Percentiles rank a stretch among this genome's conserved stretches.
Conservation (phyloP, 2,113 vertebrate species). For the Nipponia nippon region DNA sequence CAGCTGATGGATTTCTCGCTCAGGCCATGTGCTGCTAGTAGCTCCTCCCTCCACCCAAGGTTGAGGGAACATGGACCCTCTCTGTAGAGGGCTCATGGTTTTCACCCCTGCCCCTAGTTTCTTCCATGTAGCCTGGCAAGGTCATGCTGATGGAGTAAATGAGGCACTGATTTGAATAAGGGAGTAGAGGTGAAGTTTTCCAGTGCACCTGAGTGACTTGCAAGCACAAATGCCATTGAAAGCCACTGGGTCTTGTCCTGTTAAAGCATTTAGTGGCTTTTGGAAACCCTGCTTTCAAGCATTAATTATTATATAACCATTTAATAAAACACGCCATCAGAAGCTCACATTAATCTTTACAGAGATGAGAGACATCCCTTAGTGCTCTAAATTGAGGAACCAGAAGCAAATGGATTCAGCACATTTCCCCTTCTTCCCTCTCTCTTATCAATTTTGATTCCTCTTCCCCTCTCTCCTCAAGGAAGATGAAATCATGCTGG, state of each 20-base stretch:
- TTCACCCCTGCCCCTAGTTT: not conserved
- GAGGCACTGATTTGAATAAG: constrained; percentile 40
- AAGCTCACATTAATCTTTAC: constrained; percentile 28
- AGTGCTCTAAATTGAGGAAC: not conserved
- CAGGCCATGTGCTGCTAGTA: not conserved
- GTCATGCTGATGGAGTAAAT: not conserved
- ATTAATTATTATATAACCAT: constrained; percentile 22
- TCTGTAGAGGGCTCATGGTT: not conserved
- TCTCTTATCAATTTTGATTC: not conserved
- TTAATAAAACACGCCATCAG: constrained; percentile 30
- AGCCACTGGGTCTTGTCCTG: not conserved
- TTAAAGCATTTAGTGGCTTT: constrained; percentile 32
- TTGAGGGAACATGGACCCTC: not conserved
- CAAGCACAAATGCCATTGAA: not conserved
- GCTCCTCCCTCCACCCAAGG: not conserved
- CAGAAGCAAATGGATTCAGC: not conserved
- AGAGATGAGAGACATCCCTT: not conserved
- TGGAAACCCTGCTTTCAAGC: constrained; percentile 15
- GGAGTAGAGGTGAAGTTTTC: constrained; percentile 24
- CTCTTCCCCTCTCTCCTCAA: not conserved
- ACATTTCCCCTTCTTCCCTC: not conserved
- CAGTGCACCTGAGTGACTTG: not conserved
- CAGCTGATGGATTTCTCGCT: not conserved
- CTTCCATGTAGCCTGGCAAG: not conserved
- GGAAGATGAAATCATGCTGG: not conserved